These are phyloP conservation scores for Excalfactoria chinensis DNA, from an alignment of 2,113 vertebrate genomes.

Conservation along the genomic window DNA sequence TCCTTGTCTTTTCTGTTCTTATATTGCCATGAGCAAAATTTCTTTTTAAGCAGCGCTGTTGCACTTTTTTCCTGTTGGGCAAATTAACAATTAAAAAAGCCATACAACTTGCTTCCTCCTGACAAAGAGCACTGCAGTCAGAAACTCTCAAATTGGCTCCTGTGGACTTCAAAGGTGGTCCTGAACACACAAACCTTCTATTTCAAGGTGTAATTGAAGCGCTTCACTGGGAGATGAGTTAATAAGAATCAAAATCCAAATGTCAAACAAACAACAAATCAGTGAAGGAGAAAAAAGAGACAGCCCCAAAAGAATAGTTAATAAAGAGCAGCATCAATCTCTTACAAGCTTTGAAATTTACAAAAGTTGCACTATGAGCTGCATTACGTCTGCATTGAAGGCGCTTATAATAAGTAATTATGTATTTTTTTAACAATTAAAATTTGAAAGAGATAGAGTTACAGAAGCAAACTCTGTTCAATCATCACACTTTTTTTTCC, in stretches of 20 bases:
- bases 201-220: neutral
- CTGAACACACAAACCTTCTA: neutral
- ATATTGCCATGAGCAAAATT: neutral
- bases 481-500: neutral
- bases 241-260: neutral
- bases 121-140: neutral
- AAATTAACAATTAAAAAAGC: neutral
- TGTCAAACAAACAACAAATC: neutral
- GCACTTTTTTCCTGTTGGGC: neutral
- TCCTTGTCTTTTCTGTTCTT: neutral
- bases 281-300: neutral
- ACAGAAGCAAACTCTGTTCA: neutral
- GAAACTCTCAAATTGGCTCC: neutral
- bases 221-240: neutral
- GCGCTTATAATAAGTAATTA: neutral
- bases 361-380: neutral
- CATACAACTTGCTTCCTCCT: neutral
- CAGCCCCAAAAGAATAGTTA: neutral
- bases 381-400: neutral
- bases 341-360: neutral
- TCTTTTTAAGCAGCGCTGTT: neutral
- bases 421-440: neutral
- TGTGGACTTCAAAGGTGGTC: neutral
- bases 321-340: neutral
- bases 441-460: neutral